phyloP scores from a whole-genome alignment of 1,140 invertebrate genomes.

The Idris sp. region DNA sequence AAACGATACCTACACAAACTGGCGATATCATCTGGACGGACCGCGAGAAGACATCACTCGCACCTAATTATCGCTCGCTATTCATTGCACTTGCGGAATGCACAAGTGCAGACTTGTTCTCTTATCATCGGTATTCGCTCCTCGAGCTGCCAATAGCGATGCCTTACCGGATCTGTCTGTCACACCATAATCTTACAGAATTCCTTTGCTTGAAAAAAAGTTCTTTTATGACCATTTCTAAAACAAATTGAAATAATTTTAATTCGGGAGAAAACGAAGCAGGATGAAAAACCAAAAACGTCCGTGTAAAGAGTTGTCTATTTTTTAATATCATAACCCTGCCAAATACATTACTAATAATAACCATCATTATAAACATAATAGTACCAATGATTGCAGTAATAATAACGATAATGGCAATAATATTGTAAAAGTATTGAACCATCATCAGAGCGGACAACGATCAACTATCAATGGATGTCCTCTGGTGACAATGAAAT shows the following conservation, averaged over 20 bases:
- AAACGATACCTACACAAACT: conserved; percentile 47
- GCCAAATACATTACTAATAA: conserved; percentile 79
- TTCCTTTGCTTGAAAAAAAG: no score
- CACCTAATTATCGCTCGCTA: conserved; percentile 61
- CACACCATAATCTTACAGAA: conserved; percentile 26
- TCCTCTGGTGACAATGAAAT: no score
- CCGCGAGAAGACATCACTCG: conserved; percentile 59
- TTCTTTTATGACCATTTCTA: no score
- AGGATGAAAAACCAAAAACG: conserved; percentile 4
- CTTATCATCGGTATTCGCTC: conserved; percentile 47
- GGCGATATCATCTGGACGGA: conserved; percentile 54
- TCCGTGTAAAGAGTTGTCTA: conserved; percentile 50
- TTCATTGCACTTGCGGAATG: conserved; percentile 50
- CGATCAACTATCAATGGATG: conserved; percentile 64
- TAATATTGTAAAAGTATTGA: conserved; percentile 71
- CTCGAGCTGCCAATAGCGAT: conserved; percentile 41
- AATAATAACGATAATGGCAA: conserved; percentile 66
- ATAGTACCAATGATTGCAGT: conserved; percentile 69
- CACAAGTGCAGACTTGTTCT: conserved; percentile 10
- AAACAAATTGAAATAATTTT: no score
- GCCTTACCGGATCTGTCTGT: conserved; percentile 47
- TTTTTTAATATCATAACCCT: conserved; percentile 78
- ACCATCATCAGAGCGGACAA: conserved; percentile 65
- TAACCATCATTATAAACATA: conserved; percentile 74
- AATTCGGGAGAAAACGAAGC: no score